Percentiles rank a stretch among this genome's conserved stretches.
These are phyloP conservation scores for Paraescarpia echinospica DNA, from an alignment of 1,140 invertebrate species.

Conservation along the genomic window DNA sequence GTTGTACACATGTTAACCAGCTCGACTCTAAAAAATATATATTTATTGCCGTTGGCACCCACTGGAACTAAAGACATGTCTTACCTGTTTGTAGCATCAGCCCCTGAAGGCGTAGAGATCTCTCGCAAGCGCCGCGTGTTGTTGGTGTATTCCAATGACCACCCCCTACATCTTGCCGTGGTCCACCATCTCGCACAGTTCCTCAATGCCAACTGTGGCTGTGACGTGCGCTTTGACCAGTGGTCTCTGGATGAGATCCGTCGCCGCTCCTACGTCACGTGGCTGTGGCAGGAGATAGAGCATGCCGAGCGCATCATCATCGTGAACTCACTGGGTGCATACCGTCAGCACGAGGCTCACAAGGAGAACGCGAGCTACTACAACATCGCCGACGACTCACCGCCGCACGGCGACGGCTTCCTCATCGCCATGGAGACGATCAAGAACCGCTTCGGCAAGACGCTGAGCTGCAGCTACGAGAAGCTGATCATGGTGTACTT, in stretches of 20 bases:
- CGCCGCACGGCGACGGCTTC: neutral
- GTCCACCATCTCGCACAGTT: constrained; percentile 2
- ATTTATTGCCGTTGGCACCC: too few species aligned
- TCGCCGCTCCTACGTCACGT: neutral
- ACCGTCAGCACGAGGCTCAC: constrained; percentile 5
- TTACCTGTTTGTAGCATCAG: neutral
- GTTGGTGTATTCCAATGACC: constrained; percentile 7
- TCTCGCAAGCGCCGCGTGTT: neutral
- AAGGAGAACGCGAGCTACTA: neutral
- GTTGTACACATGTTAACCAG: too few species aligned
- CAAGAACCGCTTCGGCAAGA: neutral
- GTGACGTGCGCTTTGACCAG: constrained; percentile 1
- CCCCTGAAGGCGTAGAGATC: neutral
- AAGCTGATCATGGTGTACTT: neutral
- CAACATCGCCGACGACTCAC: neutral
- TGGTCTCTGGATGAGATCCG: constrained; percentile 12
- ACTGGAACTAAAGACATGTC: neutral
- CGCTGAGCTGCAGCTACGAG: neutral
- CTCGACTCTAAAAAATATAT: too few species aligned
- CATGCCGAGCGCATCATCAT: neutral
- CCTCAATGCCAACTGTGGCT: neutral
- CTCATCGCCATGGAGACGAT: neutral
- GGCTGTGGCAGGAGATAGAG: neutral
- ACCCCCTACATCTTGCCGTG: neutral
- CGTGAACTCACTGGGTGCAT: constrained; percentile 8